Percentiles rank a stretch among this genome's conserved stretches.
Conservation (phyloP, 2,797 vertebrate species). For the Lepus townsendii region DNA sequence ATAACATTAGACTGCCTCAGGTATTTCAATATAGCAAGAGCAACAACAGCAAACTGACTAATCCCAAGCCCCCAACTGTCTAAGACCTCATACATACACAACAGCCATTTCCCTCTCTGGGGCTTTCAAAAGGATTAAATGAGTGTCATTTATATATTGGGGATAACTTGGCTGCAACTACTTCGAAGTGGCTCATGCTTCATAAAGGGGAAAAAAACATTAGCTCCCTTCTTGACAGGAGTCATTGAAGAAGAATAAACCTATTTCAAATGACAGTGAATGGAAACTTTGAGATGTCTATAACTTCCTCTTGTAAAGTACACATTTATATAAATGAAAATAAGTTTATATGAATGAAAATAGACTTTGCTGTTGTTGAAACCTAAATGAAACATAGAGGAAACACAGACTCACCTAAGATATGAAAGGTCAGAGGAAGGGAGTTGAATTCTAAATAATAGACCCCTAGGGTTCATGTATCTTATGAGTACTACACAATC, state of each 20-base stretch:
- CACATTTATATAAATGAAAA: slow-evolving; percentile 6
- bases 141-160: background rate
- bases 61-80: background rate
- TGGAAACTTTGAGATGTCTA: background rate
- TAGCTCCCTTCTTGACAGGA: background rate
- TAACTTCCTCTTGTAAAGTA: background rate
- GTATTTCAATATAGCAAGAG: no score
- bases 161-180: background rate
- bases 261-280: slow-evolving; percentile 21
- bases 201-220: background rate
- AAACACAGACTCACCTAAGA: background rate
- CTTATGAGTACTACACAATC: slow-evolving; percentile 3
- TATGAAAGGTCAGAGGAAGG: background rate
- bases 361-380: background rate
- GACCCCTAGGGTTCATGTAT: background rate
- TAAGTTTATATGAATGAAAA: slow-evolving; percentile 12
- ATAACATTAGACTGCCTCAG: no score
- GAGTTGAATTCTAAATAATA: background rate
- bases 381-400: background rate
- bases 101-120: background rate
- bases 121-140: background rate
- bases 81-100: background rate
- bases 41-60: no score
- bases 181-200: slow-evolving; percentile 5
- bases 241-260: slow-evolving; percentile 5